Evolutionary conservation across 1,140 invertebrate species (phyloP), one percentile per base, ranked within the genome.

Genomic region (Listronotus oregonensis): DNA sequence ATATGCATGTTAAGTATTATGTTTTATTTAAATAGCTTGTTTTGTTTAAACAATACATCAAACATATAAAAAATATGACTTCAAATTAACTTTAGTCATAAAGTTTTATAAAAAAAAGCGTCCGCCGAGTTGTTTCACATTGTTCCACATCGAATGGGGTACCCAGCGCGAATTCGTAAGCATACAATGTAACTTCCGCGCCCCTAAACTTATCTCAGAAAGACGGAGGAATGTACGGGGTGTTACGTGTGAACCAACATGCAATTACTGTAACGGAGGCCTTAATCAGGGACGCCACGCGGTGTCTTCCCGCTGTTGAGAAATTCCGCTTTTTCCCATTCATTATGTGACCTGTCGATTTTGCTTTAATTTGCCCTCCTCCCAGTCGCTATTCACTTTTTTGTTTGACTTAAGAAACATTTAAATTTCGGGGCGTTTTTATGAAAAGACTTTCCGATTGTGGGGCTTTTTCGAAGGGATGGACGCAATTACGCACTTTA

Each of bases 251-350:
- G 70, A 71, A 71, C 70, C 70, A 67, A 69, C 64, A 56, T 71
- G 67, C 70, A 71, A 71, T 71, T 71, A 71, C 44, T 69, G 70
- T 71, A 71, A 71, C 70, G 67, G 70, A 71, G 70, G 70, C 70
- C 66, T 40, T 62, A 71, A 71, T 71, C 70, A 71, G 55, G 21
- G 67, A 64, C 60, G 47, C 18, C 67, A 68, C 64, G 66, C 51
- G 52, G 63, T 31, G 66, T 59, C 37, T 60, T 58, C 69, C 66
- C 61, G 69, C 67, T 71, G 70, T 64, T 71, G 70, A 66, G 70
- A 71, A 69, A 71, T 67, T 66, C 56, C 46, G 17, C 43, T 46
- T 66, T 57, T 66, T 52, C 56, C 59, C 59, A 55, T 63, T 63
- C 64, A 60, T 67, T 64, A 42, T 56, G 31, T 6, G 44, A 67